Evolutionary conservation across 2,113 vertebrate genomes (phyloP).

Genomic region (Panthera leo): DNA sequence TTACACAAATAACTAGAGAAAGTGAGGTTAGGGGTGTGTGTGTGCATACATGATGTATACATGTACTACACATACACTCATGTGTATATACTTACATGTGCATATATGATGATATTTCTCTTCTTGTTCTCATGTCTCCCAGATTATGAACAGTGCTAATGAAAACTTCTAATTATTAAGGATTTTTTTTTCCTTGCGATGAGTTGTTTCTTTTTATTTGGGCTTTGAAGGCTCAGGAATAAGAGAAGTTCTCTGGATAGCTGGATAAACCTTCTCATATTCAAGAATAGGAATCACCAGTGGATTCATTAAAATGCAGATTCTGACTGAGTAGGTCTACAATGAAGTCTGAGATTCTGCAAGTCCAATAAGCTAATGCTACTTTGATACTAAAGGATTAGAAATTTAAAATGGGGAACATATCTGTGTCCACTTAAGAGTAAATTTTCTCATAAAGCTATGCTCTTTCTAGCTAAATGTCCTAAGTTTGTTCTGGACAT

Average conservation of each 20-base stretch:
- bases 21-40: constrained; percentile 53
- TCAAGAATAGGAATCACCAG: neutral
- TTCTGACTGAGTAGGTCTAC: neutral
- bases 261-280: neutral
- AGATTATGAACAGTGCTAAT: constrained; percentile 61
- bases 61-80: neutral
- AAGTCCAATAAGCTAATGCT: neutral
- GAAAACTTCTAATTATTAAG: constrained; percentile 77
- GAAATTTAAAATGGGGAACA: neutral
- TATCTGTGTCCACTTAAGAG: neutral
- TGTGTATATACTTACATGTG: too few species aligned
- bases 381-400: neutral
- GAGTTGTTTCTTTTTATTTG: constrained; percentile 75
- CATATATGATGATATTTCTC: neutral
- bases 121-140: constrained; percentile 65
- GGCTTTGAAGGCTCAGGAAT: neutral
- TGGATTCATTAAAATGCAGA: neutral
- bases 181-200: constrained; percentile 60
- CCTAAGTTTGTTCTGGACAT: neutral
- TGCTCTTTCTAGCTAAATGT: neutral
- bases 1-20: neutral
- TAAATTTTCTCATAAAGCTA: neutral
- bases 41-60: neutral
- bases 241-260: neutral
- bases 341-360: neutral